phyloP scores from a whole-genome alignment of 2,797 vertebrate species.

The Syngnathus rostellatus region DNA sequence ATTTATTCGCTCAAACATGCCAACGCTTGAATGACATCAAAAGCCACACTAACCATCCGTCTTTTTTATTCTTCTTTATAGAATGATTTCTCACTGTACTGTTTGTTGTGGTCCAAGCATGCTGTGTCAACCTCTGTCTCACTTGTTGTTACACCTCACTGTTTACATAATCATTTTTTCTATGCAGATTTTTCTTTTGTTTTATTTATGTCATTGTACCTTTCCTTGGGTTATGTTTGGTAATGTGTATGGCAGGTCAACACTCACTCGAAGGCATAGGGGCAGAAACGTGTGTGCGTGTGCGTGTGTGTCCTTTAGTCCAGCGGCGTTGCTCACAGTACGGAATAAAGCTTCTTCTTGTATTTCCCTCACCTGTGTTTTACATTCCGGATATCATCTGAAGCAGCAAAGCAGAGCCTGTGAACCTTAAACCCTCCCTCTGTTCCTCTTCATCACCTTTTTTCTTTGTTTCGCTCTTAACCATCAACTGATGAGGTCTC shows the following conservation, averaged over 20 bases:
- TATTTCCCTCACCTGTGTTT: background rate
- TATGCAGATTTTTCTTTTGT: conserved; percentile 9
- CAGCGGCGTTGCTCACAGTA: background rate
- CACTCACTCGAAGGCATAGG: conserved; percentile 41
- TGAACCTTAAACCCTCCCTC: conserved; percentile 12
- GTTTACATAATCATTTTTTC: conserved; percentile 1
- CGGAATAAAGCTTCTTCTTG: conserved; percentile 15
- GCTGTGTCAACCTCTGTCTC: conserved; percentile 4
- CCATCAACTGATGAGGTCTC: conserved; percentile 30
- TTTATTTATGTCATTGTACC: conserved; percentile 21
- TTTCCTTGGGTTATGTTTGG: conserved; percentile 20
- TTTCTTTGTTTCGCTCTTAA: conserved; percentile 33
- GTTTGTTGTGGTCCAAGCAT: background rate
- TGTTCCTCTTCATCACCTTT: conserved; percentile 9
- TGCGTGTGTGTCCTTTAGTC: background rate
- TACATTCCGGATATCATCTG: background rate
- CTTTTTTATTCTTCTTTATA: conserved; percentile 27
- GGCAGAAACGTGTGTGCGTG: background rate
- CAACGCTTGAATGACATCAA: background rate
- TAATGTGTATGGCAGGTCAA: conserved; percentile 35
- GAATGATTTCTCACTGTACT: background rate
- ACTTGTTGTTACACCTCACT: background rate
- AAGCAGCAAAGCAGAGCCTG: background rate
- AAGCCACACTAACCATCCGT: background rate
- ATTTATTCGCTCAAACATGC: background rate